Percentiles rank a stretch among this genome's conserved stretches.
Evolutionary conservation across 2,113 vertebrate species (phyloP).

Genomic region (Nettapus auritus): DNA sequence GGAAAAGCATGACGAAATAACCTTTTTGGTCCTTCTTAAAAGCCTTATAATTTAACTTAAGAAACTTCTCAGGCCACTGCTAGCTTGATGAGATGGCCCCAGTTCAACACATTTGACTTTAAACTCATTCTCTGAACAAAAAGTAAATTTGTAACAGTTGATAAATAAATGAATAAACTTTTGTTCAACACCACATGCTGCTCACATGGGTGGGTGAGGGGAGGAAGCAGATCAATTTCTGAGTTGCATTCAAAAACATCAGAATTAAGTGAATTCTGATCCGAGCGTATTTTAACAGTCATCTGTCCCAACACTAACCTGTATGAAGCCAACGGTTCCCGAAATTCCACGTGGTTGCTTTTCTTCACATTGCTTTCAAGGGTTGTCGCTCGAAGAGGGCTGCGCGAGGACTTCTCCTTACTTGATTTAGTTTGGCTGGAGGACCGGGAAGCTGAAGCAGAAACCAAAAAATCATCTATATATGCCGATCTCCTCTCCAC

Average conservation of each 20-base stretch:
- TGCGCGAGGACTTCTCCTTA: constrained; percentile 88
- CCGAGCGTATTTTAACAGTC: neutral
- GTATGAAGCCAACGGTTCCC: constrained; percentile 87
- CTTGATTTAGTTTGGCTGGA: constrained; percentile 73
- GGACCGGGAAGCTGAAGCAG: constrained; percentile 71
- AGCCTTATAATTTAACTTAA: neutral
- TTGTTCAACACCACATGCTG: neutral
- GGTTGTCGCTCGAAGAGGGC: constrained; percentile 89
- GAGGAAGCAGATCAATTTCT: neutral
- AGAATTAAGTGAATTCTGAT: neutral
- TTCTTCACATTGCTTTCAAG: constrained; percentile 90
- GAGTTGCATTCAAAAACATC: neutral
- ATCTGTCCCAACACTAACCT: constrained; percentile 75
- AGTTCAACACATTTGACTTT: neutral
- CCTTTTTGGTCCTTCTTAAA: neutral
- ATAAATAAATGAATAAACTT: neutral
- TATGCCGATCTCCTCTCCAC: constrained; percentile 77
- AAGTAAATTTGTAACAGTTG: neutral
- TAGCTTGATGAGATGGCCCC: neutral
- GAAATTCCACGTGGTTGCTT: constrained; percentile 84
- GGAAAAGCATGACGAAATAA: neutral
- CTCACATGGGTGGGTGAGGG: neutral
- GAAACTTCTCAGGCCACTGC: neutral
- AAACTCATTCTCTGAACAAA: neutral
- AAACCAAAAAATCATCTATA: constrained; percentile 64